These are phyloP conservation scores for Penaeus japonicus DNA, from an alignment of 1,140 invertebrate species.

Conservation along the genomic window DNA sequence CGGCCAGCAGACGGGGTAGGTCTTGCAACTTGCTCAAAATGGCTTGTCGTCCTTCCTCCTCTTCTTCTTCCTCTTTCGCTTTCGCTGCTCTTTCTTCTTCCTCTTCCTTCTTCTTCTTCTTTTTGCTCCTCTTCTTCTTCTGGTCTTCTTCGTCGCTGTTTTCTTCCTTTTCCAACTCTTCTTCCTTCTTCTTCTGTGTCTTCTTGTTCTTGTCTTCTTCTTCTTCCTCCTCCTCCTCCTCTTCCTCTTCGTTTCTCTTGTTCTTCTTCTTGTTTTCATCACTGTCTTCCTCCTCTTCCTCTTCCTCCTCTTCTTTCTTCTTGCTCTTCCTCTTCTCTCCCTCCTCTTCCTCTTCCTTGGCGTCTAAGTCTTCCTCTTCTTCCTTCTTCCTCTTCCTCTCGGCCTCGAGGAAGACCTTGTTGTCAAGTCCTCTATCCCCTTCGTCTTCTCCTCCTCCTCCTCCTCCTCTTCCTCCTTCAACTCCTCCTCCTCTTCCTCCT, in stretches of 20 bases:
- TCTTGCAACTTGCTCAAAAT: conserved; percentile 34
- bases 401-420: too few relatives aligned
- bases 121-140: conserved; percentile 46
- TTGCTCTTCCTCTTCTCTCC: conserved; percentile 19
- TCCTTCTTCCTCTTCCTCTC: background rate
- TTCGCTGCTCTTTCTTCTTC: background rate
- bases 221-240: conserved; percentile 38
- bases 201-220: background rate
- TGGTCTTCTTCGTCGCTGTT: conserved; percentile 39
- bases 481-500: background rate
- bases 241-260: conserved; percentile 37
- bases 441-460: background rate
- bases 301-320: background rate
- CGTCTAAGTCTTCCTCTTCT: conserved; percentile 37
- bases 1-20: conserved; percentile 37
- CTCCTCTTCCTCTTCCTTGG: conserved; percentile 52
- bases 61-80: background rate
- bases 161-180: background rate
- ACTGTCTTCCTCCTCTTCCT: conserved; percentile 52
- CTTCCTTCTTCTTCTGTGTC: background rate
- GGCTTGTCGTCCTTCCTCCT: background rate
- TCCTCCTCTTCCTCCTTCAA: background rate
- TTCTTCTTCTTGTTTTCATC: too few relatives aligned
- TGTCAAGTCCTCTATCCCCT: background rate
- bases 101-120: background rate